phyloP scores from a whole-genome alignment of 1,140 invertebrate genomes.

The Diuraphis noxia region DNA sequence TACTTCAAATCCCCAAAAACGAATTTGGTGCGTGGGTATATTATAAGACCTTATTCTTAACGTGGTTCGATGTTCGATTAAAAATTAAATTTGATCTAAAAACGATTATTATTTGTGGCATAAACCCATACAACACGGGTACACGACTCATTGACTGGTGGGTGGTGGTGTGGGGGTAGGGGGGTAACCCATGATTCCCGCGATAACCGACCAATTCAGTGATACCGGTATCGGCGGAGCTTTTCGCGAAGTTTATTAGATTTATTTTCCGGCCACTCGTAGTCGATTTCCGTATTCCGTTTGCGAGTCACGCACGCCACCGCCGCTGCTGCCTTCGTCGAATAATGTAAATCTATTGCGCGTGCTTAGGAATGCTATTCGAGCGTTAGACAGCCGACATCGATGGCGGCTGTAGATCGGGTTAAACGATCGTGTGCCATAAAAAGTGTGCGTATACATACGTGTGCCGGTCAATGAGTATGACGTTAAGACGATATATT shows the following conservation, averaged over 20 bases:
- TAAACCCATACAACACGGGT: neutral
- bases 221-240: neutral
- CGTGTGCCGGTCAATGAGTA: neutral
- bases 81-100: neutral
- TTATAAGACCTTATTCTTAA: no score
- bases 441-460: neutral
- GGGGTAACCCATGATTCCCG: neutral
- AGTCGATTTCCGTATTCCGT: neutral
- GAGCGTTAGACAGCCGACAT: neutral
- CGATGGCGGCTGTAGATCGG: neutral
- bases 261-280: neutral
- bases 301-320: neutral
- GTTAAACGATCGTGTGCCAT: neutral
- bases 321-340: neutral
- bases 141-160: neutral
- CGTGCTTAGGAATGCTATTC: conserved; percentile 33
- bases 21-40: neutral
- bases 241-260: neutral
- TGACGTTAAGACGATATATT: neutral
- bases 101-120: neutral
- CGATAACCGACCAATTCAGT: neutral
- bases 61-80: neutral
- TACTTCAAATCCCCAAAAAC: neutral
- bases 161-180: no score
- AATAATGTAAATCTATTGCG: neutral